Base-by-base conservation (phyloP, 2,113 vertebrate species). In the Reinhardtius hippoglossoides region DNA sequence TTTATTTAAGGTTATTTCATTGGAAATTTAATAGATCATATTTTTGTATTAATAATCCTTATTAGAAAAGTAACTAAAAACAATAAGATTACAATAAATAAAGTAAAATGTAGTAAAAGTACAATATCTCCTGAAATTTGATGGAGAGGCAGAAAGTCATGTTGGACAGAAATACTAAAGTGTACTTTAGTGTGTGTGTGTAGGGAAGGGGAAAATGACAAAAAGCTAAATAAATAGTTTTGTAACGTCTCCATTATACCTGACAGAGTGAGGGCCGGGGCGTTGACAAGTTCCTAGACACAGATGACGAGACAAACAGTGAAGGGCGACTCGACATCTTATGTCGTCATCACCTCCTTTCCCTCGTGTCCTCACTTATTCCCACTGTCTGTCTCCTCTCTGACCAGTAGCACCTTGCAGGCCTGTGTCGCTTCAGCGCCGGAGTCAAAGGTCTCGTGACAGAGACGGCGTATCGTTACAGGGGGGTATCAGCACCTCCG, bases 371-470 rank as follows among this genome's bases (percentile, higher is more conserved):
- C 69, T 80, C 70, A 68, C 82, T 80, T 67, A 26, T 44, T 63
- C 72, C 57, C 46, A 24, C 44, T 35, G 57, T 54, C 40, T 67
- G 62, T 89, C 60, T 72, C 65, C 70, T 72, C 63, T 76, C 80
- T 79, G 88, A 85, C 62, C 74, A 54, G 88, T 79, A 86, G 87
- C 88, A 89, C 75, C 76, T 68, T 63, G 55, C 78, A 77, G 84
- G 72, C 73, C 69, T 71, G 23, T 23, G 76, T 81, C 8, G 27
- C 68, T 78, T 84, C 59, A 67, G 70, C 60, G 71, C 81, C 78
- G 63, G 76, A 78, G 89, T 88, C 92, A 90, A 55, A 83, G 81
- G 76, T 90, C 91, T 80, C 60, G 23, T 80, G 85, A 87, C 84
- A 89, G 77, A 83, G 78, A 85, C 40, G 12, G 66, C 76, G 73